Evolutionary conservation across 2,888 invertebrate species (phyloP), one percentile per base, ranked within the genome.

Genomic region (Drosophila antonietae): DNA sequence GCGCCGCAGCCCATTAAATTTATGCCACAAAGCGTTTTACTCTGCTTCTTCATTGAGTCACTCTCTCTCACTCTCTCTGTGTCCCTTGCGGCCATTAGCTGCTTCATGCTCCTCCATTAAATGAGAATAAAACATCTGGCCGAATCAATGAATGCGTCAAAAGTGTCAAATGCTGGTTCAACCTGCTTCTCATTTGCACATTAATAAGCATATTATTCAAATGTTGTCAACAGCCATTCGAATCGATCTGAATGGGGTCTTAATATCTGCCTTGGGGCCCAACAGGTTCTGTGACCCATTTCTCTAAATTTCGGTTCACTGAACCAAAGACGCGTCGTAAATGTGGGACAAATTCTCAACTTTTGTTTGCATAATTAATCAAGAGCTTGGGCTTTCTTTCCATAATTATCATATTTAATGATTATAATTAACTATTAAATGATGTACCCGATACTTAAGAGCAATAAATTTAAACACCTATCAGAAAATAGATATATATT

Each of bases 211-310:
- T 68, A 75, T 83, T 81, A 86, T 86, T 83, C 58, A 76, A 87
- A 80, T 81, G 59, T 66, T 72, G 62, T 78, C 66, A 80, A 67
- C 74, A 72, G n/a, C 39, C 2, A 15, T 65, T 65, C 52, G 35
- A 63, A 35, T 31, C 39, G 46, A 68, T 58, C 59, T 53, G 43
- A 35, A 61, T 31, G 57, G 15, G 15, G 20, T 28, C 33, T 57
- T 43, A 20, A 20, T 33, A 35, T 68, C 28, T 55, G 31, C 44
- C 73, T 46, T 14, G 39, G 51, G 49, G 44, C 52, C 23, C 63
- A 86, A 82, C 89, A 73, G 87, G 86, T 88, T 86, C 70, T 67
- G 43, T 63, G 87, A 82, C 89, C 89, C 81, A 87, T 76, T 82
- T 89, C 71, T 73, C 23, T 28, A 12, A 12, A 64, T 75, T 59